A percentile compares a stretch with the other conserved stretches of the same genome.
Evolutionary conservation across 2,113 vertebrate genomes (phyloP).

Genomic region (Hypanus sabinus): DNA sequence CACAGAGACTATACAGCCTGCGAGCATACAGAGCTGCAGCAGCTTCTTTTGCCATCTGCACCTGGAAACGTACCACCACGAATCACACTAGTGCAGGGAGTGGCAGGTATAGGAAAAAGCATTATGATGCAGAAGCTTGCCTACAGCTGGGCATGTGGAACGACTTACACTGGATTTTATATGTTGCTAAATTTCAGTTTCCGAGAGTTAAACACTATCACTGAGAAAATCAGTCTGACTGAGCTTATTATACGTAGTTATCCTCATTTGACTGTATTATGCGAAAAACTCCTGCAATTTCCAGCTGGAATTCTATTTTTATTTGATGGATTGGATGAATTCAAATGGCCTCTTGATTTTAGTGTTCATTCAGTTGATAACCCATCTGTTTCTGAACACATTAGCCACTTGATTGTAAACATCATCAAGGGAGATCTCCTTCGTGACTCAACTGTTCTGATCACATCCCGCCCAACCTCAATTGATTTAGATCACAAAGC

Average conservation of each 20-base stretch:
- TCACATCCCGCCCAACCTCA: conserved; percentile 16
- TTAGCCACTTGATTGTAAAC: neutral
- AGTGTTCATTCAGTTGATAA: neutral
- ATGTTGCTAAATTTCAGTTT: conserved; percentile 19
- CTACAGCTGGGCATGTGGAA: conserved; percentile 14
- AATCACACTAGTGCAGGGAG: conserved; percentile 12
- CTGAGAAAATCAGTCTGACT: neutral
- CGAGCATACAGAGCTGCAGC: neutral
- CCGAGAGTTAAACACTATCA: conserved; percentile 4
- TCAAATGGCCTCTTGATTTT: conserved; percentile 16
- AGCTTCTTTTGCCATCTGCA: neutral
- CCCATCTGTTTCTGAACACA: neutral
- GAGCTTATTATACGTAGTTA: neutral
- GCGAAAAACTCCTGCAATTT: neutral
- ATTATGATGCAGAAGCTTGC: neutral
- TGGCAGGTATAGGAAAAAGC: conserved; percentile 23
- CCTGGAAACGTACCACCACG: neutral
- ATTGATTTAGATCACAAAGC: neutral
- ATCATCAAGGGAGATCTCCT: conserved; percentile 18
- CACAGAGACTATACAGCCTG: conserved; percentile 12
- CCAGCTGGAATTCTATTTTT: neutral
- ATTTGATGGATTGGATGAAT: conserved; percentile 25
- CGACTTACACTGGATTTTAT: neutral
- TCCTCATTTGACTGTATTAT: neutral
- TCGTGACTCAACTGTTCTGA: neutral